Evolutionary conservation across 2,113 vertebrate species (phyloP).

Genomic region (Actinemys pallida): DNA sequence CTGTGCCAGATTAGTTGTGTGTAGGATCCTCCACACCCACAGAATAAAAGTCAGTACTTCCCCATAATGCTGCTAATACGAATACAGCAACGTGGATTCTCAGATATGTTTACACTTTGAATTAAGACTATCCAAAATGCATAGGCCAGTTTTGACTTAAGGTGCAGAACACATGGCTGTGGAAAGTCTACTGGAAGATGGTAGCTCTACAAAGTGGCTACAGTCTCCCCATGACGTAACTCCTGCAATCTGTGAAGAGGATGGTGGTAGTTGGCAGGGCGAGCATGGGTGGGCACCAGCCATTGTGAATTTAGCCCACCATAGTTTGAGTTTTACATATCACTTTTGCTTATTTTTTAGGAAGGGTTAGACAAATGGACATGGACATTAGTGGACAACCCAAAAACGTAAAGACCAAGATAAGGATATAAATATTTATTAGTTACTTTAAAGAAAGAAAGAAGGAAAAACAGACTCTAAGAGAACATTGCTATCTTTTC

Average conservation of each 20-base stretch:
- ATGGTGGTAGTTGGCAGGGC: not conserved
- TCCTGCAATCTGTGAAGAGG: not conserved
- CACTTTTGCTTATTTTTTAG: not conserved
- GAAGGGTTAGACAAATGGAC: not conserved
- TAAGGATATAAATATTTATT: not conserved
- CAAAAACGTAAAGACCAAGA: not conserved
- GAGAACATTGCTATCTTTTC: not conserved
- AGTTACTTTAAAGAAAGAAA: not conserved
- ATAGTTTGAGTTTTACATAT: not conserved
- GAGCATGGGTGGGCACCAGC: not conserved
- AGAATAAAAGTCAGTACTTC: not conserved
- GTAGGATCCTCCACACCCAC: not conserved
- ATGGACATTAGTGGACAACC: not conserved
- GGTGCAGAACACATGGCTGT: not conserved
- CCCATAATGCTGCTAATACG: constrained; percentile 41
- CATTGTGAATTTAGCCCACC: not conserved
- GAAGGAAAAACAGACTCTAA: not conserved
- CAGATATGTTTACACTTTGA: constrained; percentile 31
- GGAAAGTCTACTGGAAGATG: not conserved
- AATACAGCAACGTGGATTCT: constrained; percentile 55
- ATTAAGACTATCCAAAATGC: constrained; percentile 60
- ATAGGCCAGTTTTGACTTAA: not conserved
- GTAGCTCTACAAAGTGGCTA: not conserved
- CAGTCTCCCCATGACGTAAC: not conserved
- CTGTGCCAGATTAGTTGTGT: not conserved